phyloP scores from a whole-genome alignment of 35 echinoderm and acorn worm genomes.

The Stichopus chloronotus region DNA sequence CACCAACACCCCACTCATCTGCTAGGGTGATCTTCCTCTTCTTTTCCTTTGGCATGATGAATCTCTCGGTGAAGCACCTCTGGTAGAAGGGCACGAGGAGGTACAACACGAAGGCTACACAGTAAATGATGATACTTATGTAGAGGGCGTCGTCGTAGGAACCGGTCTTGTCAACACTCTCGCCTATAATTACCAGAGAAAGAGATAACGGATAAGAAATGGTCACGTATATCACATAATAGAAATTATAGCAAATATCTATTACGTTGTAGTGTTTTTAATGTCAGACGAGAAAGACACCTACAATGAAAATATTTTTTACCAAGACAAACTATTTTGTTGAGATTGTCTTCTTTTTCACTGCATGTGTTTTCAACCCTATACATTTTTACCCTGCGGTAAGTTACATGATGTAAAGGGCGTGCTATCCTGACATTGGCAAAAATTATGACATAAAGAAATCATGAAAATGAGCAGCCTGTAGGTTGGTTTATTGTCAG shows the following conservation, averaged over 20 bases:
- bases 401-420: too few species aligned
- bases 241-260: too few species aligned
- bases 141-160: conserved; percentile 84
- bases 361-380: too few species aligned
- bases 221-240: background rate
- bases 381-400: too few species aligned
- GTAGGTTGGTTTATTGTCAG: too few species aligned
- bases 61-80: conserved; percentile 72
- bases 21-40: conserved; percentile 47
- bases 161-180: conserved; percentile 82
- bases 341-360: too few species aligned
- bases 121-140: conserved; percentile 77
- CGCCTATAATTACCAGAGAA: conserved; percentile 50
- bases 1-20: conserved; percentile 58
- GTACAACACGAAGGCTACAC: conserved; percentile 65
- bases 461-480: too few species aligned
- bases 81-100: conserved; percentile 78
- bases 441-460: too few species aligned
- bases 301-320: too few species aligned
- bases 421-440: too few species aligned
- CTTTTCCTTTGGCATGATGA: conserved; percentile 78
- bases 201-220: background rate
- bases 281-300: too few species aligned
- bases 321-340: background rate
- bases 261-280: too few species aligned